Conservation (phyloP, 1,140 invertebrate genomes). For the Hycleus cichorii region DNA sequence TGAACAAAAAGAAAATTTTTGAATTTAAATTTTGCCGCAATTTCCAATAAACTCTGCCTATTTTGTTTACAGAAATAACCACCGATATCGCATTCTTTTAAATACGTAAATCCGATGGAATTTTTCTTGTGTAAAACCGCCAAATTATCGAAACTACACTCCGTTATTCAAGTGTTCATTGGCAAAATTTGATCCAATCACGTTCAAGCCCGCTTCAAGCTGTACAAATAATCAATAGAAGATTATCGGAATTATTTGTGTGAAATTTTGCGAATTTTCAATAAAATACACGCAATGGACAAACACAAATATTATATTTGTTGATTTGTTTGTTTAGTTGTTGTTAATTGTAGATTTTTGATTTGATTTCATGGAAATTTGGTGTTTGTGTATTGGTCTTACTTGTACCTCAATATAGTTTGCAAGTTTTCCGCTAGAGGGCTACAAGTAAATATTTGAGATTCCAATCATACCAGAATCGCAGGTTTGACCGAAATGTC, state of each 20-base stretch:
- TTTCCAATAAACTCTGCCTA: too few species aligned
- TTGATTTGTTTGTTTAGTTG: neutral
- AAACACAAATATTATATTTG: neutral
- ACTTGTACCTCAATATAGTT: slow-evolving; percentile 26
- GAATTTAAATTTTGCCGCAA: too few species aligned
- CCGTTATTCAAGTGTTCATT: slow-evolving; percentile 22
- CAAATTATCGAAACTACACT: slow-evolving; percentile 22
- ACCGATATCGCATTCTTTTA: slow-evolving; percentile 20
- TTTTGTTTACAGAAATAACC: slow-evolving; percentile 11
- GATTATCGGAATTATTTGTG: neutral
- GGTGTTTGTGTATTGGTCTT: neutral
- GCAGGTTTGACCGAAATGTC: slow-evolving; percentile 44
- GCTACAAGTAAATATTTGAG: slow-evolving; percentile 41
- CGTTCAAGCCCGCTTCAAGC: slow-evolving; percentile 19
- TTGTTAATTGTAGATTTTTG: neutral
- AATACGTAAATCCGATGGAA: neutral
- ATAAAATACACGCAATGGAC: too few species aligned
- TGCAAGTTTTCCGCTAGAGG: slow-evolving; percentile 36
- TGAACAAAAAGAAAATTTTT: too few species aligned
- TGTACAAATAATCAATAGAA: slow-evolving; percentile 8
- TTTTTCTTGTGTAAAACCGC: neutral
- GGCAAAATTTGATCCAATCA: slow-evolving; percentile 26
- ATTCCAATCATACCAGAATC: slow-evolving; percentile 41
- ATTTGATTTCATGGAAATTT: neutral
- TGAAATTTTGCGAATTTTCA: too few species aligned